Evolutionary conservation across 2,113 vertebrate genomes (phyloP).

Genomic region (Sminthopsis crassicaudata): DNA sequence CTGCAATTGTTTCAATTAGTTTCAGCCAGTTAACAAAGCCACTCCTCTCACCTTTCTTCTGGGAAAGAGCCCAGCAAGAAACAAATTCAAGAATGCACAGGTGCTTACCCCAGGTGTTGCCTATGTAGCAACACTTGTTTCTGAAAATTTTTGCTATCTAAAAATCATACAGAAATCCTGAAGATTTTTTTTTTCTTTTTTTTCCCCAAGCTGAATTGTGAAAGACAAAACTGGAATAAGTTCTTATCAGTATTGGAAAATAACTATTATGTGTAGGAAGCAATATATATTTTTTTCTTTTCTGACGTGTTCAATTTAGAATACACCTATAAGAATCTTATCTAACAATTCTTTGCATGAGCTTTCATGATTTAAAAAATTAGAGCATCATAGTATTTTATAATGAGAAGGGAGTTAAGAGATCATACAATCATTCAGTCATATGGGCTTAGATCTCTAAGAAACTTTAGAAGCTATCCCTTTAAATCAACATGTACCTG

Average conservation of each 20-base stretch:
- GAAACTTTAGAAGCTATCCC: neutral
- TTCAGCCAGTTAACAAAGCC: neutral
- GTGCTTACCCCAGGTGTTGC: neutral
- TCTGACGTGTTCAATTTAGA: neutral
- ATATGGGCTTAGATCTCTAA: neutral
- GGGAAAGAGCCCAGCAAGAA: neutral
- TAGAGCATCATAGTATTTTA: neutral
- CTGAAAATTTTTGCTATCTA: neutral
- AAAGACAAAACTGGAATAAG: neutral
- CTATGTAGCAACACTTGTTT: neutral
- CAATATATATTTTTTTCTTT: neutral
- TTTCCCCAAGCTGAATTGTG: neutral
- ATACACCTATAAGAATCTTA: neutral
- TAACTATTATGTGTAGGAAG: neutral
- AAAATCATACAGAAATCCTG: neutral
- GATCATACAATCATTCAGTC: neutral
- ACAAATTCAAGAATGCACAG: neutral
- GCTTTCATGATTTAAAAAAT: neutral
- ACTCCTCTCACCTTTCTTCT: neutral
- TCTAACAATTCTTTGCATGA: neutral
- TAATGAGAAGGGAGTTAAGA: neutral
- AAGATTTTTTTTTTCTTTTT: neutral
- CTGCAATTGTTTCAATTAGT: neutral
- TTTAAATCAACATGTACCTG: neutral
- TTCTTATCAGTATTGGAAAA: neutral